Percentiles rank a stretch among this genome's conserved stretches.
Evolutionary conservation across 2,888 invertebrate species (phyloP).

Genomic region (Hydrotaea cyrtoneurina): DNA sequence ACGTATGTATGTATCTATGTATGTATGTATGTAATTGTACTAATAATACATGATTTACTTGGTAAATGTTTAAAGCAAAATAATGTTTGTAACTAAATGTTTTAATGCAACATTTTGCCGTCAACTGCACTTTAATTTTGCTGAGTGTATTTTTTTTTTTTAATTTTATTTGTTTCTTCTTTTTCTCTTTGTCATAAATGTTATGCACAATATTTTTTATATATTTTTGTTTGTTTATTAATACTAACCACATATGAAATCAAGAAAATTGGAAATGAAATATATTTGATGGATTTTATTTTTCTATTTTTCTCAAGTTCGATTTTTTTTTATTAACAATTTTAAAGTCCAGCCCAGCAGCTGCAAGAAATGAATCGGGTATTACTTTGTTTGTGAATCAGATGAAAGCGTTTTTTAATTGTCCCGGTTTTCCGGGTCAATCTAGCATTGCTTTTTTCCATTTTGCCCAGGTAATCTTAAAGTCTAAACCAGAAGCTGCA

Average conservation of each 20-base stretch:
- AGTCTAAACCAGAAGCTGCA: too few species aligned
- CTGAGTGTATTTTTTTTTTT: slow-evolving; percentile 14
- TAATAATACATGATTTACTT: neutral
- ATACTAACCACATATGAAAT: slow-evolving; percentile 6
- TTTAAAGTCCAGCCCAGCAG: too few species aligned
- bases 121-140: slow-evolving; percentile 7
- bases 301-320: too few species aligned
- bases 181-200: neutral
- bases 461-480: too few species aligned
- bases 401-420: too few species aligned
- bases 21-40: neutral
- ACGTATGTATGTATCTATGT: too few species aligned
- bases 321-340: too few species aligned
- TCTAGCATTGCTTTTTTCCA: too few species aligned
- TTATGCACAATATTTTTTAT: slow-evolving; percentile 25
- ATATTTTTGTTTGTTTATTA: neutral
- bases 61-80: neutral
- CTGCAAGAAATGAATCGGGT: too few species aligned
- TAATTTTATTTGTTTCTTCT: neutral
- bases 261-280: slow-evolving; percentile 18
- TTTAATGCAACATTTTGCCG: slow-evolving; percentile 1
- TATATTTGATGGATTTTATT: too few species aligned
- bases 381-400: too few species aligned
- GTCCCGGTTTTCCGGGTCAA: too few species aligned
- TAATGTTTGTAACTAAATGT: neutral